Percentiles rank a stretch among this genome's conserved stretches.
Conservation (phyloP, 1,140 invertebrate genomes). For the Drosophila sp. region DNA sequence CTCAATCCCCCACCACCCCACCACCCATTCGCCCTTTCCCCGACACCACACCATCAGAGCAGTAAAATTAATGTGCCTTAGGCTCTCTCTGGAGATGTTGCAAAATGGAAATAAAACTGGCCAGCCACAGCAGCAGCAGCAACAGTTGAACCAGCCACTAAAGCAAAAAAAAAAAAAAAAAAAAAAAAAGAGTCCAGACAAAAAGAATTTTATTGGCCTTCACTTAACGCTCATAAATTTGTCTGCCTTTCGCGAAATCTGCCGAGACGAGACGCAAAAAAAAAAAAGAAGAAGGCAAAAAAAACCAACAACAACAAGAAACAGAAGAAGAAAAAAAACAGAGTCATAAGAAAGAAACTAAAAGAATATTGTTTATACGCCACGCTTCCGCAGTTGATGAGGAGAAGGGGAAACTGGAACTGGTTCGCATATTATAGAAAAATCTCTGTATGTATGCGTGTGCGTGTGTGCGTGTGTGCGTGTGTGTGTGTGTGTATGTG, state of each 20-base stretch:
- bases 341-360: conserved; percentile 51
- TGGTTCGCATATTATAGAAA: conserved; percentile 44
- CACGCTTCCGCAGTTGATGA: conserved; percentile 65
- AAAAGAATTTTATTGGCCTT: conserved; percentile 78
- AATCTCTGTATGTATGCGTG: too few relatives aligned
- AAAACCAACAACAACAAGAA: conserved; percentile 10
- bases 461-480: neutral
- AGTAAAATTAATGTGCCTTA: conserved; percentile 52
- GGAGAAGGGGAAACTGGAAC: conserved; percentile 30
- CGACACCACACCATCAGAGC: conserved; percentile 6
- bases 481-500: neutral
- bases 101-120: conserved; percentile 57
- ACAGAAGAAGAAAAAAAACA: conserved; percentile 27
- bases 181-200: conserved; percentile 65
- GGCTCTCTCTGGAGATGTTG: conserved; percentile 34
- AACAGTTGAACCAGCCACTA: conserved; percentile 21
- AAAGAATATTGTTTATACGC: conserved; percentile 70
- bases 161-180: conserved; percentile 2
- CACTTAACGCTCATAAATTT: conserved; percentile 79
- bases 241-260: conserved; percentile 60
- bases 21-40: neutral
- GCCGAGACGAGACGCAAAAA: conserved; percentile 47
- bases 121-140: conserved; percentile 19
- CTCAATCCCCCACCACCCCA: neutral
- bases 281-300: conserved; percentile 25